Evolutionary conservation across 1,140 invertebrate genomes (phyloP).

Genomic region (Nylanderia fulva): DNA sequence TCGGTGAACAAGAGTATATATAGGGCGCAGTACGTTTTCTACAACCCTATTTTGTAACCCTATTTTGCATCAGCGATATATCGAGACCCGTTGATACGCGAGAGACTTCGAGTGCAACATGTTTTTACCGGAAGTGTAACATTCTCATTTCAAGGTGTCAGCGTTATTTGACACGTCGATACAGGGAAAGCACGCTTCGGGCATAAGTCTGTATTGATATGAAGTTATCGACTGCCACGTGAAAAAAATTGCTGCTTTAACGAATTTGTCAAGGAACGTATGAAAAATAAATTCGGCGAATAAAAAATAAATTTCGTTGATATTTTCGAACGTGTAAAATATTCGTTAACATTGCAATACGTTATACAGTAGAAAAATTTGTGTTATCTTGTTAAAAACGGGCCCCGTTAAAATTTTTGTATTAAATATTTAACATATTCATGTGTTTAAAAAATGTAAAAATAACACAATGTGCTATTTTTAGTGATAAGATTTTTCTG

Average conservation of each 20-base stretch:
- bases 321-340: not conserved
- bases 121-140: conserved; percentile 16
- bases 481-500: no score
- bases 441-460: no score
- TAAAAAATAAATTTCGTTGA: not conserved
- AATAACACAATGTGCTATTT: no score
- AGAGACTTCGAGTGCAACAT: not conserved
- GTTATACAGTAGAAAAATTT: no score
- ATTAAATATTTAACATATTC: no score
- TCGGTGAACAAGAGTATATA: not conserved
- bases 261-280: not conserved
- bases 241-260: conserved; percentile 14
- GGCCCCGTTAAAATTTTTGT: no score
- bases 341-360: no score
- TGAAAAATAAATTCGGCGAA: not conserved
- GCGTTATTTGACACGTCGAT: conserved; percentile 18
- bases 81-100: not conserved
- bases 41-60: not conserved
- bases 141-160: conserved; percentile 21
- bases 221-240: conserved; percentile 10
- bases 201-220: no score
- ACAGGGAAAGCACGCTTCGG: not conserved
- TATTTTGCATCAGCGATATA: not conserved
- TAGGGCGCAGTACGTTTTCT: not conserved
- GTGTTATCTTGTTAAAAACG: no score